A percentile compares a stretch with the other conserved stretches of the same genome.
These are phyloP conservation scores for Mionectes olivaceus DNA, from an alignment of 2,797 vertebrate species.

Conservation along the genomic window DNA sequence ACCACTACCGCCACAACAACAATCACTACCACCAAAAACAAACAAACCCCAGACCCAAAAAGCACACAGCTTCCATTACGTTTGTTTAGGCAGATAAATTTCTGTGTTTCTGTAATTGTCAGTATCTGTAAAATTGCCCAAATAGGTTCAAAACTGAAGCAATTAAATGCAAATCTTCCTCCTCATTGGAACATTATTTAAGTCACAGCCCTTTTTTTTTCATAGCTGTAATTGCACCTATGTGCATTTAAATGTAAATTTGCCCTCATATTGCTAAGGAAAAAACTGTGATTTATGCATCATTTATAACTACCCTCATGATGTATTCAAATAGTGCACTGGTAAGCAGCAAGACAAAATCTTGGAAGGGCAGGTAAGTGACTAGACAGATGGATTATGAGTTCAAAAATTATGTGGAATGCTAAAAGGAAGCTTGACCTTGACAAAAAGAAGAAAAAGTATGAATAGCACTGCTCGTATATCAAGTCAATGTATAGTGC, in stretches of 20 bases:
- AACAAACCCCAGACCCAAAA: background rate
- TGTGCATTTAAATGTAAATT: background rate
- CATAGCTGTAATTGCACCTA: background rate
- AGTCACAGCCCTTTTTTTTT: background rate
- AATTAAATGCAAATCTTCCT: background rate
- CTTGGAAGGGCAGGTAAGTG: conserved; percentile 19
- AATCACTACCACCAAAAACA: accelerated
- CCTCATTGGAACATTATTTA: background rate
- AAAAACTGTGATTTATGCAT: background rate
- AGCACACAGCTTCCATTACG: background rate
- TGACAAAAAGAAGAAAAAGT: conserved; percentile 14
- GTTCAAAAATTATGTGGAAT: conserved; percentile 25
- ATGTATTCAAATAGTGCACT: background rate
- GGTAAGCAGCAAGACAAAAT: conserved; percentile 8
- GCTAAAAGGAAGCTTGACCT: conserved; percentile 28
- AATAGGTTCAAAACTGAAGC: background rate
- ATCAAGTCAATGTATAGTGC: background rate
- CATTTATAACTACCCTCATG: conserved; percentile 22
- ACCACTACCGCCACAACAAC: background rate
- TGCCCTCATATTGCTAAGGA: background rate
- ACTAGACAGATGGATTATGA: conserved; percentile 47
- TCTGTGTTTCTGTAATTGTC: background rate
- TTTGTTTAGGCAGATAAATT: background rate
- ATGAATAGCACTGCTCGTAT: background rate
- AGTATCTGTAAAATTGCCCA: background rate